phyloP scores from a whole-genome alignment of 2,888 invertebrate species.

The Falcaria lacertinaria region DNA sequence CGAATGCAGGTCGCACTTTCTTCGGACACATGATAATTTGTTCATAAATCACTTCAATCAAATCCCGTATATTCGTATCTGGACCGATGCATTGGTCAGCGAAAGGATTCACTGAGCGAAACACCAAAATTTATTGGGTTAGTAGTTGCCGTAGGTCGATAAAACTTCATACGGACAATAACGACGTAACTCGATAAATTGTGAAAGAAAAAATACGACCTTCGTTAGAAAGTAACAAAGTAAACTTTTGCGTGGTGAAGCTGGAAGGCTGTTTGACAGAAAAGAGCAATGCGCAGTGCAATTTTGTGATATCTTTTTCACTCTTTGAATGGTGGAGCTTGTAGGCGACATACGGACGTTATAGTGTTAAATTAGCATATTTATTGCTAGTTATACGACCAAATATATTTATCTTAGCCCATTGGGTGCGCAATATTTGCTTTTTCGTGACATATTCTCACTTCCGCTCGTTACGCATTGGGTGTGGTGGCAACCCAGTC shows the following conservation, averaged over 20 bases:
- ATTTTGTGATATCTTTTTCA: constrained; percentile 78
- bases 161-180: constrained; percentile 61
- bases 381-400: constrained; percentile 74
- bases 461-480: constrained; percentile 36
- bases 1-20: constrained; percentile 20
- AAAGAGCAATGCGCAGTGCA: constrained; percentile 78
- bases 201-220: constrained; percentile 61
- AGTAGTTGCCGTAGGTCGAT: constrained; percentile 79
- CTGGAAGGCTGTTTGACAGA: constrained; percentile 66
- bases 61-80: constrained; percentile 69
- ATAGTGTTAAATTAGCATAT: constrained; percentile 77
- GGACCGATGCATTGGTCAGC: constrained; percentile 76
- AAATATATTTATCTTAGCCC: constrained; percentile 73
- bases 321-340: constrained; percentile 66
- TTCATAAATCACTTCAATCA: constrained; percentile 55
- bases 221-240: constrained; percentile 56
- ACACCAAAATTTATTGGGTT: constrained; percentile 80
- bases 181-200: constrained; percentile 63
- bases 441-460: constrained; percentile 45
- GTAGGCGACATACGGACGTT: constrained; percentile 77
- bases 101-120: constrained; percentile 76
- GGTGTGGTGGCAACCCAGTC: constrained; percentile 27
- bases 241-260: constrained; percentile 54
- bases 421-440: constrained; percentile 57
- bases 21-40: constrained; percentile 34